Conservation (phyloP, 2,797 vertebrate species). For the Poeciliopsis paucimaculata region DNA sequence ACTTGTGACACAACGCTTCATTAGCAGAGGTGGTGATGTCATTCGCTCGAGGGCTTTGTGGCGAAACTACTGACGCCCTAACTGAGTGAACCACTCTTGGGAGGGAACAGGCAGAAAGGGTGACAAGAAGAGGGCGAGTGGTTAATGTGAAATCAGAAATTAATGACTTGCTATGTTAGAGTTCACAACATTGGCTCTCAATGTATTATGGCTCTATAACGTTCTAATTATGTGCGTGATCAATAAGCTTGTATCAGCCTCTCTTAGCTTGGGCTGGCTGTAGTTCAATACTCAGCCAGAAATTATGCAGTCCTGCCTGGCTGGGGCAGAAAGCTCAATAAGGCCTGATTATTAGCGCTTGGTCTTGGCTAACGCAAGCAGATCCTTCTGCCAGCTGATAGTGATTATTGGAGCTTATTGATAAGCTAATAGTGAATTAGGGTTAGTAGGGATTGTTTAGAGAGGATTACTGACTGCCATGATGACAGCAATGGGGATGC, state of each 20-base stretch:
- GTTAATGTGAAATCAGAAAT: slow-evolving; percentile 49
- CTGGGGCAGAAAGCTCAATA: slow-evolving; percentile 30
- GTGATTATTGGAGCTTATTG: slow-evolving; percentile 73
- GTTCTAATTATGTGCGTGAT: slow-evolving; percentile 63
- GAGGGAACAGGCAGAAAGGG: slow-evolving; percentile 39
- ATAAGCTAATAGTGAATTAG: slow-evolving; percentile 69
- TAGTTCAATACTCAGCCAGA: slow-evolving; percentile 48
- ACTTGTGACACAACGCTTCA: slow-evolving; percentile 59
- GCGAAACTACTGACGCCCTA: slow-evolving; percentile 66
- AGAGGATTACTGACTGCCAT: slow-evolving; percentile 64
- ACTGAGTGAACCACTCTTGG: slow-evolving; percentile 61
- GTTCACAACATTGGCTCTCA: slow-evolving; percentile 19
- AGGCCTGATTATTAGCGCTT: slow-evolving; percentile 54
- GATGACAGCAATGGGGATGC: slow-evolving; percentile 28
- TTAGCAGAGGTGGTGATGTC: slow-evolving; percentile 70
- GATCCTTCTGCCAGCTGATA: slow-evolving; percentile 58
- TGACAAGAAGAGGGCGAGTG: slow-evolving; percentile 20
- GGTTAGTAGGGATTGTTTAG: slow-evolving; percentile 66
- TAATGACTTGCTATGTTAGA: slow-evolving; percentile 27
- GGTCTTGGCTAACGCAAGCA: slow-evolving; percentile 41
- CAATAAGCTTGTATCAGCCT: slow-evolving; percentile 61
- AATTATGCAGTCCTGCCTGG: slow-evolving; percentile 57
- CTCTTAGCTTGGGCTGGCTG: slow-evolving; percentile 49
- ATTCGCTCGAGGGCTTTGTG: slow-evolving; percentile 65
- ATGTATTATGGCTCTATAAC: slow-evolving; percentile 22